Evolutionary conservation across 1,140 invertebrate species (phyloP).

Genomic region (Hyles vespertilio): DNA sequence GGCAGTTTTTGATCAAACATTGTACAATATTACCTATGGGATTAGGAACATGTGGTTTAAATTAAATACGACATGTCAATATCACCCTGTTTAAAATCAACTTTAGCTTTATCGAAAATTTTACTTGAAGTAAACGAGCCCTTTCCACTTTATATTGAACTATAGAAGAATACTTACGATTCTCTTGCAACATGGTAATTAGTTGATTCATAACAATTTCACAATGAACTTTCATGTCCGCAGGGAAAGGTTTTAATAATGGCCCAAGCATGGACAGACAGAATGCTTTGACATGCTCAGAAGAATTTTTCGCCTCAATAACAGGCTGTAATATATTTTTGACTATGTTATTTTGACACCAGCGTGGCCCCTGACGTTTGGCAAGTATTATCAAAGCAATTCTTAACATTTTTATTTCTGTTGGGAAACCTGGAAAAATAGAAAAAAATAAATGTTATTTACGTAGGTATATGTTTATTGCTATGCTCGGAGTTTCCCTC

Average conservation of each 20-base stretch:
- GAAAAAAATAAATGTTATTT: neutral
- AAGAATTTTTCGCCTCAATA: slow-evolving; percentile 40
- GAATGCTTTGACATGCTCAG: slow-evolving; percentile 38
- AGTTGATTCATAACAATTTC: slow-evolving; percentile 60
- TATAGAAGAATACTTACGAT: slow-evolving; percentile 42
- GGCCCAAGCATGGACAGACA: slow-evolving; percentile 58
- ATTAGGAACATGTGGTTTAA: too few relatives aligned
- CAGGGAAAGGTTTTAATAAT: slow-evolving; percentile 58
- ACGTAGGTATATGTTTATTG: too few relatives aligned
- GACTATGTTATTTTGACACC: slow-evolving; percentile 66
- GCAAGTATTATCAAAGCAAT: slow-evolving; percentile 58
- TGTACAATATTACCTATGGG: too few relatives aligned
- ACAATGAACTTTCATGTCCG: slow-evolving; percentile 59
- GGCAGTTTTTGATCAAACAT: too few relatives aligned
- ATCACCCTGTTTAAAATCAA: too few relatives aligned
- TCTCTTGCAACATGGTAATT: slow-evolving; percentile 42
- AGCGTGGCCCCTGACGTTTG: slow-evolving; percentile 58
- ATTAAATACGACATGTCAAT: too few relatives aligned
- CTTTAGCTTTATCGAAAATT: too few relatives aligned
- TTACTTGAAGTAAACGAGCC: too few relatives aligned
- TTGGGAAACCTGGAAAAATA: slow-evolving; percentile 45
- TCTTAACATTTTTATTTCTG: slow-evolving; percentile 53
- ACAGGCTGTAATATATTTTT: slow-evolving; percentile 54
- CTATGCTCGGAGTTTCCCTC: too few relatives aligned
- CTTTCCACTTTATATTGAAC: too few relatives aligned